These are phyloP conservation scores for Xylota segnis DNA, from an alignment of 2,888 invertebrate genomes.

Conservation along the genomic window DNA sequence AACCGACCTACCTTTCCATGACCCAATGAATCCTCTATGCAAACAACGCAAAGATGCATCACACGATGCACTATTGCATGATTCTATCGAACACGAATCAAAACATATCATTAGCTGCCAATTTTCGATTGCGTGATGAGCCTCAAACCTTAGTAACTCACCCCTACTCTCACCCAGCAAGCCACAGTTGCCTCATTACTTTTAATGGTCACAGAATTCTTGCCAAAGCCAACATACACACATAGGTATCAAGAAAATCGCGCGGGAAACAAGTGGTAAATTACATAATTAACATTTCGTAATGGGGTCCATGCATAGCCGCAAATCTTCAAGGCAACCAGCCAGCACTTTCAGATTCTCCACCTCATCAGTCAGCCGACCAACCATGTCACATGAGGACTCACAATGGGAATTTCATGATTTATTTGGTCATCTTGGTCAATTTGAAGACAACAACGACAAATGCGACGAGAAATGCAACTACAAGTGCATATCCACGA, in stretches of 20 bases:
- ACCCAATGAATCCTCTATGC: conserved; percentile 40
- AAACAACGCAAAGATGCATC: conserved; percentile 33
- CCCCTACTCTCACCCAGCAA: not conserved
- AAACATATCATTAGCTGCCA: conserved; percentile 62
- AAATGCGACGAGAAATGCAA: conserved; percentile 30
- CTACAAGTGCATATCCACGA: conserved; percentile 51
- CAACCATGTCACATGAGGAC: conserved; percentile 45
- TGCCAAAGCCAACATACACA: conserved; percentile 35
- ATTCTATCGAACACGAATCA: conserved; percentile 57
- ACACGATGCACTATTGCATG: conserved; percentile 31
- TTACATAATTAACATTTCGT: conserved; percentile 67
- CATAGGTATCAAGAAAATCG: conserved; percentile 41
- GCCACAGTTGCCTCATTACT: conserved; percentile 37
- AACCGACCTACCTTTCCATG: not conserved
- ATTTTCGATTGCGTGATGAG: conserved; percentile 62
- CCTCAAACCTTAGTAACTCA: conserved; percentile 34
- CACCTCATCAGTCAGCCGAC: conserved; percentile 19
- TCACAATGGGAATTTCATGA: conserved; percentile 56
- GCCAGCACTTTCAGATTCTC: conserved; percentile 19
- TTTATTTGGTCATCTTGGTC: conserved; percentile 66
- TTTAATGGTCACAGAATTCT: conserved; percentile 53
- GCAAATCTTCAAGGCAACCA: conserved; percentile 38
- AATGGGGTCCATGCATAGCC: conserved; percentile 40
- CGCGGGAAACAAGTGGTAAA: conserved; percentile 59
- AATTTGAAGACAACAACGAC: conserved; percentile 40